Base-by-base conservation (phyloP, 2,797 vertebrate species). In the Sarcoramphus papa region DNA sequence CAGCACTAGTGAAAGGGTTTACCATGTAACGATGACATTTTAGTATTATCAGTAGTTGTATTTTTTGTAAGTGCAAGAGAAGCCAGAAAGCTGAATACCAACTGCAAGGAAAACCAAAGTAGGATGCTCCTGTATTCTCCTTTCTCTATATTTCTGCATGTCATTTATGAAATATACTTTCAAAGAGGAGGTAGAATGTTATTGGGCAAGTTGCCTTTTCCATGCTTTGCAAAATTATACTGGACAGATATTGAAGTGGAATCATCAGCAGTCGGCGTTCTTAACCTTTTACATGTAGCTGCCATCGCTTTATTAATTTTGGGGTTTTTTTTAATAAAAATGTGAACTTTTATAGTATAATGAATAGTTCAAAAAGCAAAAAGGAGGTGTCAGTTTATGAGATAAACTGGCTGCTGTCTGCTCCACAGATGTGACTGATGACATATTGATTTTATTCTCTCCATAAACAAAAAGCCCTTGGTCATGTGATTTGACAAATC, bases 61-160 rank as follows among this genome's bases (percentile, higher is more conserved):
- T 5, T 48, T 81, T 41, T n/a, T 33, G 0, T 63, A 74, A 59
- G 19, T 50, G 22, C 33, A 89, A 53, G 31, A 78, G 60, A 83
- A 77, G 24, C 3, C 19, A 84, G 45, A 83, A 83, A 75, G 10
- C 10, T 0, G 0, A 83, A 79, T 28, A 37, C 6, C 0, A 1
- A 20, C 19, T 75, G 40, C 4, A 54, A 56, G 24, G 53, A 65
- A 67, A 81, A 65, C 14, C 14, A 50, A 85, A 41, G 21, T 8
- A 83, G 40, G 53, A 50, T 45, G 41, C 9, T 7, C 25, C 25
- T 54, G 22, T 48, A 35, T 67, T 47, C 25, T 90, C 21, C 15
- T 69, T 14, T 77, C 5, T 43, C 1, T 69, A 0, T 68, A 57
- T n/a, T 90, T 90, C 40, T 59, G 30, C 17, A 59, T 41, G n/a